Evolutionary conservation across 2,113 vertebrate species (phyloP).

Genomic region (Alouatta palliata): DNA sequence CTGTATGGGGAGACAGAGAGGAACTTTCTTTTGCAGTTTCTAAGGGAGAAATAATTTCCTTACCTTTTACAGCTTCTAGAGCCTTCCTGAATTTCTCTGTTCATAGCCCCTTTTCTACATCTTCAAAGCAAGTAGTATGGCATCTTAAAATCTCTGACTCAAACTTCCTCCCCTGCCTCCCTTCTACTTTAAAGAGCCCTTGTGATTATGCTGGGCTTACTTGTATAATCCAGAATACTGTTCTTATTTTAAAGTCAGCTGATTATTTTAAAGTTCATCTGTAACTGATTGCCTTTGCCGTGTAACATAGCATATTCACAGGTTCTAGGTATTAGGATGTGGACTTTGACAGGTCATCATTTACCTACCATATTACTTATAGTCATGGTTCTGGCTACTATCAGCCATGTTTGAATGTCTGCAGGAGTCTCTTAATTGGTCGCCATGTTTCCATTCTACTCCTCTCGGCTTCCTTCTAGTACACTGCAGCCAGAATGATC

Average conservation of each 20-base stretch:
- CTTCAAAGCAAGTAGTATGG: not conserved
- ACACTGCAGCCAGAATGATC: not conserved
- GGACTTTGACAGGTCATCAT: not conserved
- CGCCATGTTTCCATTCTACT: not conserved
- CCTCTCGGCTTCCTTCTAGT: not conserved
- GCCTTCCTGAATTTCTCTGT: not conserved
- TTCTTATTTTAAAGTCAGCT: not conserved
- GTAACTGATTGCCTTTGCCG: not conserved
- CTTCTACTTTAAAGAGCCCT: not conserved
- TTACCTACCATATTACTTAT: not conserved
- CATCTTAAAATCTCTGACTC: not conserved
- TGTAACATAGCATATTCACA: not conserved
- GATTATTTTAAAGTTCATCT: not conserved
- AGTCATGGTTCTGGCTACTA: not conserved
- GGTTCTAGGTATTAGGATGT: not conserved
- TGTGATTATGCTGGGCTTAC: not conserved
- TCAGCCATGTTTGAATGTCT: not conserved
- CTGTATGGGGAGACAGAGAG: no score
- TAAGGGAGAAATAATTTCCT: not conserved
- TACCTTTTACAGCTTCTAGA: not conserved
- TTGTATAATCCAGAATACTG: not conserved
- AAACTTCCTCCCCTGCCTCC: not conserved
- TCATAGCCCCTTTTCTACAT: not conserved
- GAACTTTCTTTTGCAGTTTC: not conserved
- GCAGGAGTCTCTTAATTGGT: not conserved